Conservation (phyloP, 2,888 invertebrate genomes). For the Oscheius sp. region DNA sequence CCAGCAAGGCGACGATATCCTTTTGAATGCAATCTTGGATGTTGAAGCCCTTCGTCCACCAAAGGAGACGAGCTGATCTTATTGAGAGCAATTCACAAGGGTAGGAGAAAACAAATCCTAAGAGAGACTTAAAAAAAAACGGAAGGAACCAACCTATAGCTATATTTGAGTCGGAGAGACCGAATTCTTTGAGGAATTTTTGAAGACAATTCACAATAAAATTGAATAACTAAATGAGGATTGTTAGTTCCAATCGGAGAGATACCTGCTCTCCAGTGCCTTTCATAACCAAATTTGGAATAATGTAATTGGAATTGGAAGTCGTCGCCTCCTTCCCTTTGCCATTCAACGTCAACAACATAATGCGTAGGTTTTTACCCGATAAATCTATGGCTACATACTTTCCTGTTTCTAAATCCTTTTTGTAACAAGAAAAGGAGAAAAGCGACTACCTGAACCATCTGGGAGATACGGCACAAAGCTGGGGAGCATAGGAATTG, state of each 20-base stretch:
- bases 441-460: constrained; percentile 60
- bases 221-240: constrained; percentile 66
- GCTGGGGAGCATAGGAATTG: constrained; percentile 70
- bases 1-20: constrained; percentile 67
- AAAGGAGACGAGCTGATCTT: constrained; percentile 68
- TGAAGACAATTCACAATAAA: constrained; percentile 70
- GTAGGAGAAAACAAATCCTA: constrained; percentile 69
- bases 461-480: constrained; percentile 70
- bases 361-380: constrained; percentile 70
- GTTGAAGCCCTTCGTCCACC: constrained; percentile 71
- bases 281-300: constrained; percentile 68
- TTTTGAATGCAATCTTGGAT: constrained; percentile 70
- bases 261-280: constrained; percentile 70
- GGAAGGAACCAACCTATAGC: constrained; percentile 60
- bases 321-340: constrained; percentile 49
- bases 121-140: not conserved
- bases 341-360: constrained; percentile 65
- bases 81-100: constrained; percentile 70
- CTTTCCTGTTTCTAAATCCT: constrained; percentile 64
- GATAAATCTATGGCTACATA: constrained; percentile 70
- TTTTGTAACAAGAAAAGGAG: not conserved
- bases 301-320: constrained; percentile 67
- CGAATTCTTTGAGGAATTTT: constrained; percentile 67
- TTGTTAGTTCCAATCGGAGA: too few species aligned
- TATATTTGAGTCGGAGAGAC: constrained; percentile 65